Evolutionary conservation across 2,797 vertebrate species (phyloP).

Genomic region (Caiman crocodilus): DNA sequence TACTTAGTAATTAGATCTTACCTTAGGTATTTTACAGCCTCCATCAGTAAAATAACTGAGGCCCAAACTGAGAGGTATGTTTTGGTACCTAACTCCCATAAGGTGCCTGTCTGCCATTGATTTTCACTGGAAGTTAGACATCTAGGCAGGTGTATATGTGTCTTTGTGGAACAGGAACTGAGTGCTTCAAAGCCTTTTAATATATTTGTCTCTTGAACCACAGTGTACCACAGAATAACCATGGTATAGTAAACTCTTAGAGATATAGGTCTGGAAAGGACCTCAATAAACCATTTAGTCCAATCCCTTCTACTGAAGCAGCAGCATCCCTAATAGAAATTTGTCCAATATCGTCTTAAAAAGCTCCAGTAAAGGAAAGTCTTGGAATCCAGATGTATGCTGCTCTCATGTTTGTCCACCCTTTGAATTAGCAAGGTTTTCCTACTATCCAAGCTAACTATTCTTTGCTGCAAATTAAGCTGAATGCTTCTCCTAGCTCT

Average conservation of each 20-base stretch:
- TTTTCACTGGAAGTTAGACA: background rate
- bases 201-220: background rate
- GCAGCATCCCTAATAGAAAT: too few relatives aligned
- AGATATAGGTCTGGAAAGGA: background rate
- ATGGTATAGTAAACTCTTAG: background rate
- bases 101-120: background rate
- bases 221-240: too few relatives aligned
- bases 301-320: too few relatives aligned
- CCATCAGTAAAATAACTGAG: background rate
- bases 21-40: background rate
- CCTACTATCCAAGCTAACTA: background rate
- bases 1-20: background rate
- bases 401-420: background rate
- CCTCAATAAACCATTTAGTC: background rate
- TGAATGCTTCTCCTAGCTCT: too few relatives aligned
- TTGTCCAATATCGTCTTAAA: constrained; percentile 25
- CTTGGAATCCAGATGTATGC: background rate
- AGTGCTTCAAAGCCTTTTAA: constrained; percentile 42
- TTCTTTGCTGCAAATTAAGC: too few relatives aligned
- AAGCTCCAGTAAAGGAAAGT: background rate
- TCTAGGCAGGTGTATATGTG: constrained; percentile 20
- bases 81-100: background rate
- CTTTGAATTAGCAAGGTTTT: background rate
- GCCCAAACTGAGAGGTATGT: background rate
- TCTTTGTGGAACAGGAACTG: constrained; percentile 1